Percentiles rank a stretch among this genome's conserved stretches.
Conservation (phyloP, 2,113 vertebrate species). For the Chionomys nivalis region DNA sequence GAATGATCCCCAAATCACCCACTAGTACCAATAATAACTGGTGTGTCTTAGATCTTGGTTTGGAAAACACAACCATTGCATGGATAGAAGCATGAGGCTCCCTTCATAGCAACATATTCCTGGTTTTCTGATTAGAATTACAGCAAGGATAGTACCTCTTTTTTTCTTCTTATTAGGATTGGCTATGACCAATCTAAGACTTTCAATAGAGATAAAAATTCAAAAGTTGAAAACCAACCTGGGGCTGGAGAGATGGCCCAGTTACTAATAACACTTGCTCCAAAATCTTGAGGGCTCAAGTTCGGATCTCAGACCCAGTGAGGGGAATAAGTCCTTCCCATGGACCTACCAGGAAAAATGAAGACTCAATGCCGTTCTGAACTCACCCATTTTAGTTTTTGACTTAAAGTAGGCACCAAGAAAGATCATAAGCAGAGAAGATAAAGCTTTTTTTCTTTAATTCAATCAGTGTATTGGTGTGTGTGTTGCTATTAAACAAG, state of each 20-base stretch:
- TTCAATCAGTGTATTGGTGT: neutral
- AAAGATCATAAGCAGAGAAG: slow-evolving; percentile 8
- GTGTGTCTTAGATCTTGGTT: neutral
- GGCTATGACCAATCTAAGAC: neutral
- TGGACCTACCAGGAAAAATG: neutral
- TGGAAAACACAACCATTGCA: neutral
- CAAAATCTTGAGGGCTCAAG: neutral
- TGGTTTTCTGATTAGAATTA: slow-evolving; percentile 55
- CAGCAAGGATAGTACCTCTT: neutral
- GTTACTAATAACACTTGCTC: neutral
- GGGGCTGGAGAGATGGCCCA: neutral
- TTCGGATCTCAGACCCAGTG: neutral
- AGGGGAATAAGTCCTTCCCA: neutral
- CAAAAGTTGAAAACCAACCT: neutral
- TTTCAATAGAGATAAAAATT: neutral
- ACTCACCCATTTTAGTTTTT: neutral
- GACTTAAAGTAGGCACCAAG: neutral
- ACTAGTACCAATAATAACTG: neutral
- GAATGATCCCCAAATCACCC: neutral
- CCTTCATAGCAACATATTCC: neutral
- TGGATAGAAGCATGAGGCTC: neutral
- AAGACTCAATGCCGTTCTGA: neutral
- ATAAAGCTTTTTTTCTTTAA: neutral
- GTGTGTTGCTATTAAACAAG: neutral
- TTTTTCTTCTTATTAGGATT: neutral